Base-by-base conservation (phyloP, 1,140 invertebrate species). In the Ceratina australensis region DNA sequence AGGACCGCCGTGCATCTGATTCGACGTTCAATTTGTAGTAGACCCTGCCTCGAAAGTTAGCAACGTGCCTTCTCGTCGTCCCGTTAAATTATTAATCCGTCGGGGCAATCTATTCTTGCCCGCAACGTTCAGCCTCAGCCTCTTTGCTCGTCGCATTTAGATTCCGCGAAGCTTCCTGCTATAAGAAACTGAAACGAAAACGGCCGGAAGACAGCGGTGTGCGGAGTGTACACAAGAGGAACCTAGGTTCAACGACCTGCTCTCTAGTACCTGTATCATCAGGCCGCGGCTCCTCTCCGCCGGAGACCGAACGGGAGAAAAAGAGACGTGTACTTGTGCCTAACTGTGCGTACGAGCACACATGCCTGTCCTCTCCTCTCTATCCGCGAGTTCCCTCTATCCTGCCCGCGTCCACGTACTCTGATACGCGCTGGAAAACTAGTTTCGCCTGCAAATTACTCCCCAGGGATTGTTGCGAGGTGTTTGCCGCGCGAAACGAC, bases 251-350 rank as follows among this genome's bases (percentile, higher is more conserved):
- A 82, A 83, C 71, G 82, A 83, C 82, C 71, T 42, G 68, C 47
- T 84, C 82, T 83, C 77, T 83, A 83, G 82, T 83, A 83, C 82
- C 82, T 83, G 82, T 83, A 84, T 83, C 81, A 84, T 84, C 83
- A 67, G 57, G 33, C 68, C 66, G 22, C 20, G 47, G 18, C 77
- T 84, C 64, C 61, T 77, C 78, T 77, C 81, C 52, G 64, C 47
- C 81, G 66, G 72, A 76, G 28, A 72, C 33, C 33, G 33, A 42
- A 10, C 33, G 20, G 22, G 52, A 54, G 52, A n/a, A 54, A n/a
- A n/a, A 16, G 16, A n/a, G 12, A 15, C 59, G 67, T 54, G 71
- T 65, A 60, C 65, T 59, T 63, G 76, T 67, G 67, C 77, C 68
- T 78, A 83, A 78, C 79, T 72, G 64, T 72, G 78, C 71, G 72